phyloP scores from a whole-genome alignment of 2,797 vertebrate genomes.

The Phataginus tricuspis region DNA sequence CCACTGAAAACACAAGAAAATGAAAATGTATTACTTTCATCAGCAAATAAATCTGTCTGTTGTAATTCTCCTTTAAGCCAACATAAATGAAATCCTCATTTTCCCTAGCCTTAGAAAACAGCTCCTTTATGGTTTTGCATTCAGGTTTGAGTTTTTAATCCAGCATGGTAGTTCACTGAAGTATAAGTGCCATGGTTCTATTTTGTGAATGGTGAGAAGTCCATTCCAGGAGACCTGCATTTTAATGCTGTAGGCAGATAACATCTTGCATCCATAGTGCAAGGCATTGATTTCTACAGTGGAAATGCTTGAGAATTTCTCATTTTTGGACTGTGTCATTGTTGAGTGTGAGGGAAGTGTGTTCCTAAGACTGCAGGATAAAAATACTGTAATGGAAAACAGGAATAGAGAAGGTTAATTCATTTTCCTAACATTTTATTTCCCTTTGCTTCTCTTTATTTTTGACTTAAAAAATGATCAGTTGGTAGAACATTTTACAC shows the following conservation, averaged over 20 bases:
- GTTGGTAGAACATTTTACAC: not conserved
- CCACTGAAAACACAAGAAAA: not conserved
- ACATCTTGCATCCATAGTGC: not conserved
- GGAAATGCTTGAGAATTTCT: not conserved
- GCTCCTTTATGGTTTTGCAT: not conserved
- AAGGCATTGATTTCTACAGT: not conserved
- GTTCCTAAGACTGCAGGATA: conserved; percentile 4
- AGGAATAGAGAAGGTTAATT: not conserved
- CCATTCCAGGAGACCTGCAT: not conserved
- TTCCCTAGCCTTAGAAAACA: not conserved
- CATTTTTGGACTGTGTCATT: not conserved
- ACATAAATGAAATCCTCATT: not conserved
- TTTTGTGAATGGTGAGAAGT: conserved; percentile 45
- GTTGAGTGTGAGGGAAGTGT: not conserved
- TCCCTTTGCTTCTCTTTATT: conserved; percentile 67
- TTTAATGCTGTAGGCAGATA: conserved; percentile 23
- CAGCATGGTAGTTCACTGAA: not conserved
- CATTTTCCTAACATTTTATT: not conserved
- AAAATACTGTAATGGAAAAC: not conserved
- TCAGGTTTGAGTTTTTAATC: not conserved
- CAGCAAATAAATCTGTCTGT: conserved; percentile 17
- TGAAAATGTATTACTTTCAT: not conserved
- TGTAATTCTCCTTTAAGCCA: conserved; percentile 34
- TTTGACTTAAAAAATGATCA: conserved; percentile 2
- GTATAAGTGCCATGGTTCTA: conserved; percentile 1